Base-by-base conservation (phyloP, 2,888 invertebrate species). In the Ophioninae sp. region DNA sequence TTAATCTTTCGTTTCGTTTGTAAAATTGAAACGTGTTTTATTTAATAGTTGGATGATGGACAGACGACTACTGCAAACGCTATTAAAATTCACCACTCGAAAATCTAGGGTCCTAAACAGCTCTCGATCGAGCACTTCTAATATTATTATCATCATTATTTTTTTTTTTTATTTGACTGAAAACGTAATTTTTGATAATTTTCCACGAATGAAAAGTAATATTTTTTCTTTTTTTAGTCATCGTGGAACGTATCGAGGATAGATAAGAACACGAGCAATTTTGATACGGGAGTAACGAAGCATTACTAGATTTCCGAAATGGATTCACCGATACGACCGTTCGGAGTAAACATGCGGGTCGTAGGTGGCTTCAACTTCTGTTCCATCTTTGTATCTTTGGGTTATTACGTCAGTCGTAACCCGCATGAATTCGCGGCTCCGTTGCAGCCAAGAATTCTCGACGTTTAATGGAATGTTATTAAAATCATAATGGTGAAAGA, bases 281-380 rank as follows among this genome's bases (percentile, higher is more conserved):
- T 44, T 59, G 68, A 77, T 77, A 44, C 59, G 67, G 30, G 68
- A 68, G 68, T 59, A 65, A 59, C 37, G 50, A n/a, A 23, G 37
- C 57, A 67, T 76, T n/a, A 23, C 67, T 59, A 20, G 77, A 69
- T 77, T 77, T 77, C 69, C 67, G 41, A 62, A 69, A 61, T 69
- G 69, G 69, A 77, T 69, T 59, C 69, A 23, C 61, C 50, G 77
- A 56, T 61, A 59, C 30, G 77, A 69, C 41, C 62, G 3, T 62
- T 61, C 69, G 61, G 50, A 69, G 77, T 69, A n/a, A n/a, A 67
- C 21, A 81, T 81, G 81, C 81, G 81, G 77, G 81, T 56, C 77
- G 77, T 77, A 77, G 81, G 81, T 77, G 70, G 77, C 50, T 76
- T 76, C 59, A 73, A 72, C 65, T 67, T 41, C 57, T 64, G n/a